A percentile compares a stretch with the other conserved stretches of the same genome.
Evolutionary conservation across 2,888 invertebrate species (phyloP).

Genomic region (Erynnis tages): DNA sequence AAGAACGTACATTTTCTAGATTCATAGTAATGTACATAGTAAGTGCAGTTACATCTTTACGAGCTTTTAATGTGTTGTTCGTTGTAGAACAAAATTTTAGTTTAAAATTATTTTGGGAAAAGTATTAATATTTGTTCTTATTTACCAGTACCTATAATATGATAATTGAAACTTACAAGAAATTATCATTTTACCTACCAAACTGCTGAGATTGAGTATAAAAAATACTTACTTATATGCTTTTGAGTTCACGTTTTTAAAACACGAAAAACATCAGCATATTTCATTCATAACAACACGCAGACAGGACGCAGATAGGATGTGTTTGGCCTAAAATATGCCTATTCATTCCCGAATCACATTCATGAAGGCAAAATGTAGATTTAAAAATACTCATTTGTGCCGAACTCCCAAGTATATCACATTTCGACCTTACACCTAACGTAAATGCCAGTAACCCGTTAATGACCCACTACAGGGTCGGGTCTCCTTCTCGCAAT

Average conservation of each 20-base stretch:
- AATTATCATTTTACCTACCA: too few relatives aligned
- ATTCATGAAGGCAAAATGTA: neutral
- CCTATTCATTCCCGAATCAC: constrained; percentile 1
- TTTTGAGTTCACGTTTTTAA: too few relatives aligned
- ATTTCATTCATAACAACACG: neutral
- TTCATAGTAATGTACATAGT: too few relatives aligned
- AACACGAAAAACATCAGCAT: neutral
- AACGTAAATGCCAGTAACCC: too few relatives aligned
- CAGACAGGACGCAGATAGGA: neutral
- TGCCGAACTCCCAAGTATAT: too few relatives aligned
- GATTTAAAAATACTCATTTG: constrained; percentile 7
- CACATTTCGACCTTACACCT: too few relatives aligned
- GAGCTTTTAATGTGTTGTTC: constrained; percentile 5
- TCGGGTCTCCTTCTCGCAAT: too few relatives aligned
- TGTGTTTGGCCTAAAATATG: constrained; percentile 4
- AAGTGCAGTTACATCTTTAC: constrained; percentile 17
- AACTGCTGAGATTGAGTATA: too few relatives aligned
- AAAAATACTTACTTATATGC: too few relatives aligned
- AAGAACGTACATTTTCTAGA: constrained; percentile 15
- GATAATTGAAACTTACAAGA: neutral
- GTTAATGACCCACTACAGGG: too few relatives aligned
- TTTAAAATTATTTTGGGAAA: neutral
- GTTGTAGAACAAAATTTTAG: constrained; percentile 5
- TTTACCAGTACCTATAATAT: neutral
- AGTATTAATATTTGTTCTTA: neutral